Evolutionary conservation across 2,113 vertebrate genomes (phyloP).

Genomic region (Ifrita kowaldi): DNA sequence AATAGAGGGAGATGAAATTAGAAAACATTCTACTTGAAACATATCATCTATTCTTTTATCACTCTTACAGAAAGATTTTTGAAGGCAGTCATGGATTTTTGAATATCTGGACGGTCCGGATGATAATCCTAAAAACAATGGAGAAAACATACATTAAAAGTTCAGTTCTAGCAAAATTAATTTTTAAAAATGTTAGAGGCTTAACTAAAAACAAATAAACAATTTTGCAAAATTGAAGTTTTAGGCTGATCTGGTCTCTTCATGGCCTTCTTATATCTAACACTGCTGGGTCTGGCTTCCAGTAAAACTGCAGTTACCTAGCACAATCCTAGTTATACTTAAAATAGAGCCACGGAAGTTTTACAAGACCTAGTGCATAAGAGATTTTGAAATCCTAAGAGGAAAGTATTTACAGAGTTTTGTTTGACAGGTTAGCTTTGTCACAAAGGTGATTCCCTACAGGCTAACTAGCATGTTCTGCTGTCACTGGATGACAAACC

Average conservation of each 20-base stretch:
- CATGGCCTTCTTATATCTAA: background rate
- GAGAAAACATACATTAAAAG: background rate
- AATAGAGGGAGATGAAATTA: background rate
- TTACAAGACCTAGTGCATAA: background rate
- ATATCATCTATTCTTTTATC: background rate
- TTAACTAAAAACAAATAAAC: background rate
- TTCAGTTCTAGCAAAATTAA: background rate
- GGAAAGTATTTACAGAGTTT: background rate
- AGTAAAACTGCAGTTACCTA: background rate
- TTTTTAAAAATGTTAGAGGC: background rate
- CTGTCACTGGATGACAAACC: background rate
- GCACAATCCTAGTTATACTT: background rate
- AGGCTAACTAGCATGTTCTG: background rate
- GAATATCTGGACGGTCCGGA: constrained; percentile 90
- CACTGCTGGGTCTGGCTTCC: background rate
- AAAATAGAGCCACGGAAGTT: background rate
- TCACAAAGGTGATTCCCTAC: background rate
- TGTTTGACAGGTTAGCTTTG: background rate
- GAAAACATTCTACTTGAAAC: background rate
- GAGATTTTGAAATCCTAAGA: background rate
- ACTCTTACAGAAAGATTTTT: constrained; percentile 91
- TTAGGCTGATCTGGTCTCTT: background rate
- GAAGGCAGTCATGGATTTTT: constrained; percentile 93
- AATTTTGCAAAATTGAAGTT: background rate
- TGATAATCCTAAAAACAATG: constrained; percentile 85